Evolutionary conservation across 2,888 invertebrate species (phyloP).

Genomic region (Halictus quadricinctus): DNA sequence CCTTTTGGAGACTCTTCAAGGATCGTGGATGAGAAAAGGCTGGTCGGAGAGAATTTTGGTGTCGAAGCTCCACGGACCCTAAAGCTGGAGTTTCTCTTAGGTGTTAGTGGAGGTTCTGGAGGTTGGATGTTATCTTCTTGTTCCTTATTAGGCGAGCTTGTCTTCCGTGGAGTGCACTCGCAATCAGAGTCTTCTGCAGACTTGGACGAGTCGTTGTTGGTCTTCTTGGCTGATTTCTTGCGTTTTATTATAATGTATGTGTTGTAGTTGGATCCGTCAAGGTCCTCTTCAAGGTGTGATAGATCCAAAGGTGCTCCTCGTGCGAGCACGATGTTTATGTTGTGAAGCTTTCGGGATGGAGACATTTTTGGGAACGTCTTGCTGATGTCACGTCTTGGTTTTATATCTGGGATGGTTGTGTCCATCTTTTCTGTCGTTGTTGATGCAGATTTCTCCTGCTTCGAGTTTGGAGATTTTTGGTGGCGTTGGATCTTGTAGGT

Average conservation of each 20-base stretch:
- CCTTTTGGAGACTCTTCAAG: conserved; percentile 7
- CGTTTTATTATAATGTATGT: not conserved
- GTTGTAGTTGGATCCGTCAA: not conserved
- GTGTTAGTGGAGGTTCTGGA: not conserved
- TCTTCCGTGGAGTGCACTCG: not conserved
- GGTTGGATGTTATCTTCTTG: not conserved
- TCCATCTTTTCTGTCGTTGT: not conserved
- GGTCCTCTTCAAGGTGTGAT: not conserved
- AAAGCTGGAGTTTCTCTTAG: conserved; percentile 4
- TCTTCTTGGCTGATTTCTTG: not conserved
- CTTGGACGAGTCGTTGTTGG: not conserved
- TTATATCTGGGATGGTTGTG: conserved; percentile 20
- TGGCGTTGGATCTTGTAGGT: not conserved
- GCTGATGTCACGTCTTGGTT: conserved; percentile 45
- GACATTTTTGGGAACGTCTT: conserved; percentile 73
- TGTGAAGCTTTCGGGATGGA: conserved; percentile 72
- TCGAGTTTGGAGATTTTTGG: not conserved
- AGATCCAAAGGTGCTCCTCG: not conserved
- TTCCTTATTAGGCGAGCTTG: not conserved
- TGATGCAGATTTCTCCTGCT: not conserved
- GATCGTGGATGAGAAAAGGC: conserved; percentile 28
- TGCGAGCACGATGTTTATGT: conserved; percentile 72
- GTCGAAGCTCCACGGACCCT: conserved; percentile 39
- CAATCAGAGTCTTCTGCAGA: not conserved
- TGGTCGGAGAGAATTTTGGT: conserved; percentile 15